Evolutionary conservation across 1,140 invertebrate genomes (phyloP).

Genomic region (Hycleus cichorii): DNA sequence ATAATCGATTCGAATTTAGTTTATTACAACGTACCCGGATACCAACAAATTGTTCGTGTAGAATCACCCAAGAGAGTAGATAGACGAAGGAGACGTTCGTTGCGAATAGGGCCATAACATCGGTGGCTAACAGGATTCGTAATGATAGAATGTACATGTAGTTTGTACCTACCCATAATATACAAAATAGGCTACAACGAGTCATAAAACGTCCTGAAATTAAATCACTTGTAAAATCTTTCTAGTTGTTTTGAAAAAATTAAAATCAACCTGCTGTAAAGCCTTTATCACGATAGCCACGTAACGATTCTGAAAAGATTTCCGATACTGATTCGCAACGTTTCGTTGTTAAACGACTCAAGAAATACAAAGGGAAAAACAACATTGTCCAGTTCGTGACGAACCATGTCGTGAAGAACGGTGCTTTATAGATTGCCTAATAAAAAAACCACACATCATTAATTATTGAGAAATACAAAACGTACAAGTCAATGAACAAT

Average conservation of each 20-base stretch:
- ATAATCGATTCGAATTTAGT: background rate
- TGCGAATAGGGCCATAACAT: constrained; percentile 86
- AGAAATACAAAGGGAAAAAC: constrained; percentile 83
- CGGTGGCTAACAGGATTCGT: constrained; percentile 77
- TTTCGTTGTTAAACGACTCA: constrained; percentile 60
- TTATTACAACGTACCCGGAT: constrained; percentile 65
- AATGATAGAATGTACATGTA: constrained; percentile 86
- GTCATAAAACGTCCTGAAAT: constrained; percentile 69
- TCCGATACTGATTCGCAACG: constrained; percentile 67
- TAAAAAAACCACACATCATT: constrained; percentile 31
- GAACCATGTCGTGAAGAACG: constrained; percentile 93
- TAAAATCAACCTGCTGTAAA: constrained; percentile 62
- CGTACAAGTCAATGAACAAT: background rate
- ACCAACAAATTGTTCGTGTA: constrained; percentile 94
- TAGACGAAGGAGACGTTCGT: constrained; percentile 91
- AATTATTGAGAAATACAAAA: background rate
- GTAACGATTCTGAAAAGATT: constrained; percentile 67
- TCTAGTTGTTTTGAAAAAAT: constrained; percentile 1
- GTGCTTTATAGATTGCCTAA: constrained; percentile 68
- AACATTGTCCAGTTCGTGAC: constrained; percentile 87
- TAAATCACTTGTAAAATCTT: constrained; percentile 3
- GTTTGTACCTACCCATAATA: constrained; percentile 86
- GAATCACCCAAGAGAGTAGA: constrained; percentile 89
- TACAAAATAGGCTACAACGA: constrained; percentile 78
- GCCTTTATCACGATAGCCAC: constrained; percentile 78